phyloP scores from a whole-genome alignment of 2,113 vertebrate genomes.

The Aramus guarauna region DNA sequence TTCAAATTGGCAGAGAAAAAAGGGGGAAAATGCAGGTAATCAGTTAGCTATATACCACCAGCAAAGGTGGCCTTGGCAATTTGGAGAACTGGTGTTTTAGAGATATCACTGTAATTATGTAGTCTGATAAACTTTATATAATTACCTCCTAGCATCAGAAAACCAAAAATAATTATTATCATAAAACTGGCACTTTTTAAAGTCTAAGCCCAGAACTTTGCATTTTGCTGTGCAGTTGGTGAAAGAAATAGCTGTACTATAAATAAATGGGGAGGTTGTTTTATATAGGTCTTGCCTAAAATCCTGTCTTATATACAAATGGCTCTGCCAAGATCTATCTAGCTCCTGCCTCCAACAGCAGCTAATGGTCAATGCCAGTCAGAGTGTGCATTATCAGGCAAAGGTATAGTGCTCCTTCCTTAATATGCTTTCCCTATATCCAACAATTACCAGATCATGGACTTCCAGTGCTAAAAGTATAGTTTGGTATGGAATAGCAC shows the following conservation, averaged over 20 bases:
- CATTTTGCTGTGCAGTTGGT: background rate
- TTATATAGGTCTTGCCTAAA: background rate
- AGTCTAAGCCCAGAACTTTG: background rate
- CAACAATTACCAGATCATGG: background rate
- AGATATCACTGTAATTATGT: background rate
- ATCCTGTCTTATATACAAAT: background rate
- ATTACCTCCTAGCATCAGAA: background rate
- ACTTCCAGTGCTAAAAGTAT: background rate
- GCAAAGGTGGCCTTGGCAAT: background rate
- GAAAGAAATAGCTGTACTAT: background rate
- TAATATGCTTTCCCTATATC: background rate
- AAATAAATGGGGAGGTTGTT: background rate
- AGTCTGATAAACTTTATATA: background rate
- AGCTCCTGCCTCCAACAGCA: background rate
- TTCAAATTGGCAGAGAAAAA: background rate
- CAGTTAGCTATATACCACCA: background rate
- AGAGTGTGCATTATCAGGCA: background rate
- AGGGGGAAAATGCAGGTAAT: background rate
- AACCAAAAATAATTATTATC: background rate
- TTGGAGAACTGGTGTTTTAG: background rate
- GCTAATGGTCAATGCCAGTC: background rate
- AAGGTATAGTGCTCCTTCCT: background rate
- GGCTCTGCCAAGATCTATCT: background rate
- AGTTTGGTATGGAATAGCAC: background rate
- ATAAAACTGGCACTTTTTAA: background rate